Evolutionary conservation across 2,888 invertebrate genomes (phyloP).

Genomic region (Eristalis intricaria): DNA sequence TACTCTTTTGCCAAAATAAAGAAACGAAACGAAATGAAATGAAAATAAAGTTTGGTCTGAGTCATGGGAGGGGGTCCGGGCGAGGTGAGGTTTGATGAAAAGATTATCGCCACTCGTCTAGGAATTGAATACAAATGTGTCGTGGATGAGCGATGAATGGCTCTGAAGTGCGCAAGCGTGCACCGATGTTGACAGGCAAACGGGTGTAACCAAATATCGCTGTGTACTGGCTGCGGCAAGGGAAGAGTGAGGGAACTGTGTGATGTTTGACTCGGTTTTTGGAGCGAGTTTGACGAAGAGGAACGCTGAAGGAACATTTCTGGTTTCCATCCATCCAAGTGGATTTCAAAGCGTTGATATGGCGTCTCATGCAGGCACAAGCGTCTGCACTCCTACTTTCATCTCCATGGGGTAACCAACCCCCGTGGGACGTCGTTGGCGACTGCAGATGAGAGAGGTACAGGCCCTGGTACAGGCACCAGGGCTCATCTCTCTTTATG

Average conservation of each 20-base stretch:
- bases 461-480: too few species aligned
- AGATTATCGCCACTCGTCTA: slow-evolving; percentile 46
- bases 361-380: too few species aligned
- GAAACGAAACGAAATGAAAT: too few species aligned
- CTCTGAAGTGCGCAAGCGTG: slow-evolving; percentile 6
- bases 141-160: slow-evolving; percentile 36
- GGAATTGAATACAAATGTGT: slow-evolving; percentile 45
- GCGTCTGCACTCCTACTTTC: too few species aligned
- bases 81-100: neutral
- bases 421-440: too few species aligned
- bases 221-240: neutral
- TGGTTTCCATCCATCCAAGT: neutral
- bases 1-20: slow-evolving; percentile 6
- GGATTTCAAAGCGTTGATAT: too few species aligned
- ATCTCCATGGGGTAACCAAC: too few species aligned
- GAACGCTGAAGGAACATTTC: neutral
- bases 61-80: neutral
- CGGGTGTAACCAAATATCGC: neutral
- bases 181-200: neutral
- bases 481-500: too few species aligned
- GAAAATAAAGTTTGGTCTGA: neutral
- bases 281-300: too few species aligned
- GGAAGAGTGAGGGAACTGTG: neutral
- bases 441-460: too few species aligned
- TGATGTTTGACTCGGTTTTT: too few species aligned